Base-by-base conservation (phyloP, 2,797 vertebrate genomes). In the Gouania willdenowi region DNA sequence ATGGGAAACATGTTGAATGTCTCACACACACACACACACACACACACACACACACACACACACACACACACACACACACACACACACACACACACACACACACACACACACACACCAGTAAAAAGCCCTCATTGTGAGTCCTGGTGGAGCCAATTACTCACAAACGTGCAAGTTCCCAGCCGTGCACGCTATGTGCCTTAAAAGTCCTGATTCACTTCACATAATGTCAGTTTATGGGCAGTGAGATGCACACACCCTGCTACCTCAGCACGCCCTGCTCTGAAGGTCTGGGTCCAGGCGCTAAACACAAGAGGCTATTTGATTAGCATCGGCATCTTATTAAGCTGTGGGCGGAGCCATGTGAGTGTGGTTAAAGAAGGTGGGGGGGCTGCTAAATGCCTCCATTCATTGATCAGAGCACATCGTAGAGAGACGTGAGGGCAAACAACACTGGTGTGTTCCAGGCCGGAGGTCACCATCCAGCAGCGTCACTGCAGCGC, bases 241-340 rank as follows among this genome's bases (percentile, higher is more conserved):
- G 67, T 56, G 31, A 70, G 70, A 81, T n/a, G 79, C 81, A 79
- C 83, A 86, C 83, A 84, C 83, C 82, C 82, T 62, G 74, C 77
- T 82, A 81, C 81, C 81, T 84, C 85, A 81, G 76, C 64, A 73
- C 64, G 68, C 81, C 75, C 70, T 74, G n/a, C n/a, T n/a, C n/a
- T n/a, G n/a, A n/a, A n/a, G n/a, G n/a, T n/a, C n/a, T n/a, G n/a
- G n/a, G 4, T 1, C 19, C 50, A 65, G 77, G 70, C 73, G n/a
- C 57, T 73, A 77, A 80, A 89, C 78, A 91, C 89, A 91, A 91
- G 87, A 89, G 84, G 83, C 87, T 88, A 87, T 88, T 91, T 91
- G 88, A 91, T 89, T 87, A 86, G 82, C 70, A 63, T n/a, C 76
- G 82, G 85, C 88, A 88, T 88, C 89, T 88, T 88, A 90, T 89